Evolutionary conservation across 2,113 vertebrate species (phyloP), one percentile per base, ranked within the genome.

Genomic region (Anser brachyrhynchus): DNA sequence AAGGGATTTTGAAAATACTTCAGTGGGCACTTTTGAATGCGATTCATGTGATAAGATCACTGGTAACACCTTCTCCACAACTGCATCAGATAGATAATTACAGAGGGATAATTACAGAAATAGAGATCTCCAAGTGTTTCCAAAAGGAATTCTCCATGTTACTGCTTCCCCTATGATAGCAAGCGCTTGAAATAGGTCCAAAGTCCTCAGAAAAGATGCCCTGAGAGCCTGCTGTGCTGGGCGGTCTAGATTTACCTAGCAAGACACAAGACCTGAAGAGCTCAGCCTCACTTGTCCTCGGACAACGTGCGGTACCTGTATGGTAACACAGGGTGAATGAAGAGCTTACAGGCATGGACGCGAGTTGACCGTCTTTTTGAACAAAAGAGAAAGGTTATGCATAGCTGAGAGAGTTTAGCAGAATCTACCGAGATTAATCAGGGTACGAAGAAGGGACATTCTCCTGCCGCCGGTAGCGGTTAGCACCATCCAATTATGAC

Each of bases 1-100:
- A 65, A 80, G 26, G 16, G 59, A 33, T 76, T 89, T 86, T 71
- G 73, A n/a, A 82, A 93, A 89, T 20, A 37, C 69, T 89, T 93
- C 46, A 78, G 59, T 28, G 51, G 70, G 41, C 41, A 65, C 64
- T 91, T 92, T 41, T 66, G 89, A 43, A 89, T 46, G 82, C 72
- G 61, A 69, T 90, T 58, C 26, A 28, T n/a, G 62, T 0, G 20
- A 65, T 77, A 59, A 84, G 21, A 79, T 88, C 72, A 43, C 49
- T 54, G 35, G 18, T 46, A 72, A 61, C 91, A 87, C 58, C 26
- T 4, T 13, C 58, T 79, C 62, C 76, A 54, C 54, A 79, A 72
- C 70, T 59, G 65, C 26, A 25, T n/a, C 81, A 80, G 37, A 71
- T 3, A 26, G 51, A 5, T 49, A 22, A 11, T 49, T 22, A 49